Conservation (phyloP, 2,797 vertebrate species). For the Muscicapa comitata region DNA sequence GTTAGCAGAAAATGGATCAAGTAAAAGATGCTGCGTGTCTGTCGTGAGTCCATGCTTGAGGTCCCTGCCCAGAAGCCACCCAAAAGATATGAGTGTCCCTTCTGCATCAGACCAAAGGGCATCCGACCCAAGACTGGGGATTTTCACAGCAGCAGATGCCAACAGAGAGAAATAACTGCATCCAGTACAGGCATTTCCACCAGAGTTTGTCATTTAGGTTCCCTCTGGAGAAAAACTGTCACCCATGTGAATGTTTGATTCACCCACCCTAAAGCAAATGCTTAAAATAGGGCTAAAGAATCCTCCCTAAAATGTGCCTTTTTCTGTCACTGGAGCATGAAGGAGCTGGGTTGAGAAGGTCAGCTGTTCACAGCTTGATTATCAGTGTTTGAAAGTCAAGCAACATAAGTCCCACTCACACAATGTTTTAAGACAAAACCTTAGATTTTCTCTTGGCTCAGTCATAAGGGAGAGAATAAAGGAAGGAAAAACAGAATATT, state of each 20-base stretch:
- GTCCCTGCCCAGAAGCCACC: background rate
- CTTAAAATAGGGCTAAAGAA: constrained; percentile 28
- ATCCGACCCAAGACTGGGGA: background rate
- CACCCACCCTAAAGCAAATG: background rate
- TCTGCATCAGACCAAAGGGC: background rate
- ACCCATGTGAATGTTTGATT: background rate
- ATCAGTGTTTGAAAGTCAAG: background rate
- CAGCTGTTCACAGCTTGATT: background rate
- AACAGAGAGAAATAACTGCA: background rate
- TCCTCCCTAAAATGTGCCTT: background rate
- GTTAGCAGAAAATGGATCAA: background rate
- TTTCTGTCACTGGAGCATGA: background rate
- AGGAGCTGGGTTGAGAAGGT: background rate
- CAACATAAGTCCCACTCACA: background rate
- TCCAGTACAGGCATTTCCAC: background rate
- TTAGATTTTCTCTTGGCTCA: background rate
- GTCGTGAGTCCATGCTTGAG: background rate
- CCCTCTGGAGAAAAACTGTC: background rate
- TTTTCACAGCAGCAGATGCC: background rate
- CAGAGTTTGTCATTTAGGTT: background rate
- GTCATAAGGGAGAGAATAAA: background rate
- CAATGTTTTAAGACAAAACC: background rate
- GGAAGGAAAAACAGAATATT: background rate
- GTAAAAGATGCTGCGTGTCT: background rate
- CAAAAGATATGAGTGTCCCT: background rate